Conservation (phyloP, 1,140 invertebrate genomes). For the Bicyclus anynana region DNA sequence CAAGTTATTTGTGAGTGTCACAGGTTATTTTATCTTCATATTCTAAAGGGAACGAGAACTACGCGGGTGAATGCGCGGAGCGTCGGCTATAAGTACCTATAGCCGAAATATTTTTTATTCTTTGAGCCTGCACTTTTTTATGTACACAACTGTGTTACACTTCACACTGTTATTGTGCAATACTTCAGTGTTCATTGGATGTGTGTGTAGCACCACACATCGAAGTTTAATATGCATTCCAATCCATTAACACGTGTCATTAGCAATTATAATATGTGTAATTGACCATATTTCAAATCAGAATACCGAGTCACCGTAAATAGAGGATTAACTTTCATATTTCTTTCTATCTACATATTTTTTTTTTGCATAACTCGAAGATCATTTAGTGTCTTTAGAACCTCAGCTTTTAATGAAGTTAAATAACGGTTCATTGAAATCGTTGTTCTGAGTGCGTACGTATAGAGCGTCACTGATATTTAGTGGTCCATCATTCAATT, state of each 20-base stretch:
- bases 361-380: conserved; percentile 6
- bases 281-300: not conserved
- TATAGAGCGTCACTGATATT: conserved; percentile 29
- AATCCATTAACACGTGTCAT: conserved; percentile 6
- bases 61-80: too few species aligned
- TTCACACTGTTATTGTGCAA: conserved; percentile 9
- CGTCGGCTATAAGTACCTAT: too few species aligned
- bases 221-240: conserved; percentile 1
- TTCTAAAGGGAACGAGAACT: too few species aligned
- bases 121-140: too few species aligned
- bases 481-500: conserved; percentile 51
- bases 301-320: not conserved
- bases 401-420: conserved; percentile 3
- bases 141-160: conserved; percentile 13
- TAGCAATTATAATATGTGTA: conserved; percentile 3
- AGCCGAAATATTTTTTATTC: too few species aligned
- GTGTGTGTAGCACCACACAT: conserved; percentile 11
- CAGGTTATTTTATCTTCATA: too few species aligned
- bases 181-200: conserved; percentile 2
- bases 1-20: too few species aligned
- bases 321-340: not conserved
- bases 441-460: conserved; percentile 5
- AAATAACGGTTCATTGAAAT: conserved; percentile 13
- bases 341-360: not conserved
- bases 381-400: conserved; percentile 4